Evolutionary conservation across 2,113 vertebrate genomes (phyloP).

Genomic region (Eclectus roratus): DNA sequence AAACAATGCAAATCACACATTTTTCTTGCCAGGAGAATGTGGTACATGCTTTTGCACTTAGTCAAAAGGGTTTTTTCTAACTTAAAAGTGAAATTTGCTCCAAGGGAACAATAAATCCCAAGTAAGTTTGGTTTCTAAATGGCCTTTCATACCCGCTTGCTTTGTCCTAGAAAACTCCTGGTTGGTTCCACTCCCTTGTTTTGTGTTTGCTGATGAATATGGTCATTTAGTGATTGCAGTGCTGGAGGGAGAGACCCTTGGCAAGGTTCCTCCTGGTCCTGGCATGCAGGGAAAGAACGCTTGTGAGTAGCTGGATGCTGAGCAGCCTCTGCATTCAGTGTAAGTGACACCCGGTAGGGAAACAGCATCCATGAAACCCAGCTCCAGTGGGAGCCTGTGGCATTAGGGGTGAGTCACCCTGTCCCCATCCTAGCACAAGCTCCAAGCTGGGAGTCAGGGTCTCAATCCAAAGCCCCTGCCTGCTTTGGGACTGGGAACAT

Average conservation of each 20-base stretch:
- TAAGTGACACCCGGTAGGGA: neutral
- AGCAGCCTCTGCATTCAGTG: neutral
- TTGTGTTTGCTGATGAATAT: neutral
- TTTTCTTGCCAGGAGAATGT: neutral
- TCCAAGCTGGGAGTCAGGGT: rapidly evolving
- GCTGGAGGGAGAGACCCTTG: neutral
- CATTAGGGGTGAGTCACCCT: rapidly evolving
- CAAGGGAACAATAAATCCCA: slow-evolving; percentile 11
- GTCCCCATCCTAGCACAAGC: rapidly evolving
- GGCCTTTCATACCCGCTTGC: neutral
- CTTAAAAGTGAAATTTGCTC: slow-evolving; percentile 23
- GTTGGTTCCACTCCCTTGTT: neutral
- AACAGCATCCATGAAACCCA: rapidly evolving
- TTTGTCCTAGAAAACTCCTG: neutral
- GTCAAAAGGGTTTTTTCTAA: neutral
- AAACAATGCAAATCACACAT: rapidly evolving
- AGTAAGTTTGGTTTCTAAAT: neutral
- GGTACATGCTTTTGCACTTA: slow-evolving; percentile 55
- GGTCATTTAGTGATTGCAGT: rapidly evolving
- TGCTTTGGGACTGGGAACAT: neutral
- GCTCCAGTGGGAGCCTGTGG: neutral
- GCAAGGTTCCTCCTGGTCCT: neutral
- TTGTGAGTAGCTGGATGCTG: neutral
- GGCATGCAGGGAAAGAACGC: neutral
- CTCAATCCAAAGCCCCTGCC: neutral